Percentiles rank a stretch among this genome's conserved stretches.
Conservation (phyloP, 2,888 invertebrate species). For the Mantis religiosa region DNA sequence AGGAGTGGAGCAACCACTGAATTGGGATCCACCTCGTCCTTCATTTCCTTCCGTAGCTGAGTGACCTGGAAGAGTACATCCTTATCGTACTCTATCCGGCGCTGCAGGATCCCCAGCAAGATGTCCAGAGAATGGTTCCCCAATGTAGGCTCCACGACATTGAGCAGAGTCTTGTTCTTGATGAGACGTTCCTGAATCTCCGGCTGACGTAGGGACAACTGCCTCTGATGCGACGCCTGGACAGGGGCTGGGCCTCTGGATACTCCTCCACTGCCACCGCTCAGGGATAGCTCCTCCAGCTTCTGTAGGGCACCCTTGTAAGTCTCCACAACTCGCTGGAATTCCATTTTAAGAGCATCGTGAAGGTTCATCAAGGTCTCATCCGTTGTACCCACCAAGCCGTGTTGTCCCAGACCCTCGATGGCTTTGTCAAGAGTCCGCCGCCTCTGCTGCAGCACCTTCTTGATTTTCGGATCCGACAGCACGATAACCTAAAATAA, state of each 20-base stretch:
- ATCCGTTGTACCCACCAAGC: slow-evolving; percentile 60
- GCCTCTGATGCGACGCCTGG: slow-evolving; percentile 83
- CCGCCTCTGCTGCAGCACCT: slow-evolving; percentile 62
- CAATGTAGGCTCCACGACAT: slow-evolving; percentile 61
- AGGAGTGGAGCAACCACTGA: slow-evolving; percentile 56
- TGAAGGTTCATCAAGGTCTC: slow-evolving; percentile 64
- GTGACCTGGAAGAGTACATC: slow-evolving; percentile 70
- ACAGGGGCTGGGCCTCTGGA: slow-evolving; percentile 69
- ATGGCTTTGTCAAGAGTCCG: slow-evolving; percentile 78
- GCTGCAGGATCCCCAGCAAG: slow-evolving; percentile 64
- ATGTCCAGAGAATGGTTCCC: slow-evolving; percentile 78
- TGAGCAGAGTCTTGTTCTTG: slow-evolving; percentile 85
- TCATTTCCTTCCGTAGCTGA: slow-evolving; percentile 51
- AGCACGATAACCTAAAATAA: slow-evolving; percentile 40
- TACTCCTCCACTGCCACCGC: slow-evolving; percentile 43
- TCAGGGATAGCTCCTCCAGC: slow-evolving; percentile 67
- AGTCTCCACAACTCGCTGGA: slow-evolving; percentile 38
- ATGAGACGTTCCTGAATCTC: slow-evolving; percentile 88
- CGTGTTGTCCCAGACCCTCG: slow-evolving; percentile 85
- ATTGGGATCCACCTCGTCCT: slow-evolving; percentile 56
- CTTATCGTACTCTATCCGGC: slow-evolving; percentile 86
- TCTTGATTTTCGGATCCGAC: slow-evolving; percentile 52
- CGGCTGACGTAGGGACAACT: slow-evolving; percentile 74
- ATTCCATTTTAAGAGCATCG: slow-evolving; percentile 66
- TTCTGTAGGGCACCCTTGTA: slow-evolving; percentile 69